These are phyloP conservation scores for Pogonomyrmex californicus DNA, from an alignment of 1,140 invertebrate genomes.

Conservation along the genomic window DNA sequence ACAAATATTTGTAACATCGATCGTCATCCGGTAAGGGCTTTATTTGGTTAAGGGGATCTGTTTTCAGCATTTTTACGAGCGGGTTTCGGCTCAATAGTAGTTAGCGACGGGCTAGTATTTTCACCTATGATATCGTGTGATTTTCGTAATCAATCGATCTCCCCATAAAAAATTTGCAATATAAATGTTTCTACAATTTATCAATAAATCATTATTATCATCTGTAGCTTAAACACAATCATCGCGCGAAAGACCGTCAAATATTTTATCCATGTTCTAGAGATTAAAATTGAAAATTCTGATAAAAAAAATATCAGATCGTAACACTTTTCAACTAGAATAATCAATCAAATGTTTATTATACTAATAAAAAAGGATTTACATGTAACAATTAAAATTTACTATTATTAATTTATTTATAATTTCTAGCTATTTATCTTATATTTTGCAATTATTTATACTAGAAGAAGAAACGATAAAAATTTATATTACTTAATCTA, in stretches of 20 bases:
- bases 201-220: neutral
- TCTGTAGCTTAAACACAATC: neutral
- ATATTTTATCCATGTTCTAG: neutral
- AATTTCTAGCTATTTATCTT: neutral
- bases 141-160: constrained; percentile 26
- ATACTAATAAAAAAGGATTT: neutral
- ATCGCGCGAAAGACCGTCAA: neutral
- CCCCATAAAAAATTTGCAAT: neutral
- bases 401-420: neutral
- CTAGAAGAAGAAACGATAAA: neutral
- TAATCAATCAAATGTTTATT: neutral
- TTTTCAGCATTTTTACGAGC: constrained; percentile 64
- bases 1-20: constrained; percentile 64
- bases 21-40: constrained; percentile 50
- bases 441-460: neutral
- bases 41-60: constrained; percentile 60
- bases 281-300: neutral
- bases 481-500: neutral
- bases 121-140: constrained; percentile 57
- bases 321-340: neutral
- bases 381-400: neutral
- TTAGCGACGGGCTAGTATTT: constrained; percentile 53
- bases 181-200: neutral
- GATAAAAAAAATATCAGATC: neutral
- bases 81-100: constrained; percentile 53